Conservation (phyloP, 2,888 invertebrate genomes). For the Cosmorhoe ocellata region DNA sequence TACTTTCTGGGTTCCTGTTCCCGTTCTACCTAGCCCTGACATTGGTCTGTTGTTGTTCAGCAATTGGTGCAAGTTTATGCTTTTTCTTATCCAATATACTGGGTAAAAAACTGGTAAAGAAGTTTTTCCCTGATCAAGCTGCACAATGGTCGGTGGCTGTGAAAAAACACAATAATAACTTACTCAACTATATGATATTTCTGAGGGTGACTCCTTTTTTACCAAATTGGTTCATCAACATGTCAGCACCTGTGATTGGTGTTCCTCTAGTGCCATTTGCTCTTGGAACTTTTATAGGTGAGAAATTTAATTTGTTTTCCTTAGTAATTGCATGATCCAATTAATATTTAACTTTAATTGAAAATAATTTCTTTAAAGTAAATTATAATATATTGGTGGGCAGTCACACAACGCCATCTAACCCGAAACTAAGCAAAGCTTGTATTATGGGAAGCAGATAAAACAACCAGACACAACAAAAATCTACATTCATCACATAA, state of each 20-base stretch:
- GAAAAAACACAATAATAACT: constrained; percentile 91
- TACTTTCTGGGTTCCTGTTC: constrained; percentile 97
- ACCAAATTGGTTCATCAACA: constrained; percentile 99
- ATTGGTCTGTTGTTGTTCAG: constrained; percentile 96
- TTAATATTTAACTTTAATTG: too few relatives aligned
- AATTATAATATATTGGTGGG: too few relatives aligned
- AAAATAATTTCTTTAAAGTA: too few relatives aligned
- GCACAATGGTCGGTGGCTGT: constrained; percentile 93
- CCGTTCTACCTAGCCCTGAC: constrained; percentile 94
- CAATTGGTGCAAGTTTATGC: constrained; percentile 97
- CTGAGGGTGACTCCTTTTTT: constrained; percentile 98
- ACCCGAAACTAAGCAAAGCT: too few relatives aligned
- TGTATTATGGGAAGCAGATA: too few relatives aligned
- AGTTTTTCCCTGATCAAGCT: constrained; percentile 94
- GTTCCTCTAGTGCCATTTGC: constrained; percentile 97
- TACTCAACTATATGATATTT: constrained; percentile 98
- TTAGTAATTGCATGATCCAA: too few relatives aligned
- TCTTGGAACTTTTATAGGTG: constrained; percentile 96
- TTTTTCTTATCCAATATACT: constrained; percentile 95
- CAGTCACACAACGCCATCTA: too few relatives aligned
- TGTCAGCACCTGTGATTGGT: constrained; percentile 97
- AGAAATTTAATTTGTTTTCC: constrained; percentile 40
- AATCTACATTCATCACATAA: too few relatives aligned
- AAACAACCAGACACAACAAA: too few relatives aligned
- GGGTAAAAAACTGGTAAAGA: constrained; percentile 91